Conservation (phyloP, 37 sponge, comb jelly and placozoan genomes). For the Spongilla lacustris region DNA sequence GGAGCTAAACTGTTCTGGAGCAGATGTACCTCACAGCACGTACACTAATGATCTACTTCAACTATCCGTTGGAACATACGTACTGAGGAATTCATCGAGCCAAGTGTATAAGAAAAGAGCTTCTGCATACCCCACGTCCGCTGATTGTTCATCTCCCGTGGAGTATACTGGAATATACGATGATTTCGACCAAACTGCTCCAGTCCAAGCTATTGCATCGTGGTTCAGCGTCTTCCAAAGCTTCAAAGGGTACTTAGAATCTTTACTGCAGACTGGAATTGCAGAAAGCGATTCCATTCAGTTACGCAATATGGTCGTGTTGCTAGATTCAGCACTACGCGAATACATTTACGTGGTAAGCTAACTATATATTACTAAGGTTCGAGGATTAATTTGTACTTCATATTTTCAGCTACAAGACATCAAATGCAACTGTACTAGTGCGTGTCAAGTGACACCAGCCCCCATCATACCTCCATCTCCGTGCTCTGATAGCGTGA, state of each 20-base stretch:
- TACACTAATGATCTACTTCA: neutral
- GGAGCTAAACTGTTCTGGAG: neutral
- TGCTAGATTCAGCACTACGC: neutral
- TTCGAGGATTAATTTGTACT: too few relatives aligned
- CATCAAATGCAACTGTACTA: neutral
- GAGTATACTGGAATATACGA: neutral
- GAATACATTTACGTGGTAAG: neutral
- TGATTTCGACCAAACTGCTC: too few relatives aligned
- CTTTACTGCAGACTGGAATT: neutral
- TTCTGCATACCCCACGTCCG: neutral
- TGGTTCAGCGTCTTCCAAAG: neutral
- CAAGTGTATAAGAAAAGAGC: neutral
- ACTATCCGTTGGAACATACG: neutral
- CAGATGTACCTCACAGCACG: neutral
- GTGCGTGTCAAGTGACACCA: neutral
- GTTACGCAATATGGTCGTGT: neutral
- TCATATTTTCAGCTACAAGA: too few relatives aligned
- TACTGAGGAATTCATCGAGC: neutral
- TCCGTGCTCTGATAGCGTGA: neutral
- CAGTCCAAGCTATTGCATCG: neutral
- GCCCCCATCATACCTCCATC: neutral
- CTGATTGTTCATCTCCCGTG: neutral
- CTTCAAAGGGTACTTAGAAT: neutral
- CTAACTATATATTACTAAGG: too few relatives aligned
- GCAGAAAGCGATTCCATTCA: neutral